These are phyloP conservation scores for Parasteatoda lunata DNA, from an alignment of 2,888 invertebrate species.

Conservation along the genomic window DNA sequence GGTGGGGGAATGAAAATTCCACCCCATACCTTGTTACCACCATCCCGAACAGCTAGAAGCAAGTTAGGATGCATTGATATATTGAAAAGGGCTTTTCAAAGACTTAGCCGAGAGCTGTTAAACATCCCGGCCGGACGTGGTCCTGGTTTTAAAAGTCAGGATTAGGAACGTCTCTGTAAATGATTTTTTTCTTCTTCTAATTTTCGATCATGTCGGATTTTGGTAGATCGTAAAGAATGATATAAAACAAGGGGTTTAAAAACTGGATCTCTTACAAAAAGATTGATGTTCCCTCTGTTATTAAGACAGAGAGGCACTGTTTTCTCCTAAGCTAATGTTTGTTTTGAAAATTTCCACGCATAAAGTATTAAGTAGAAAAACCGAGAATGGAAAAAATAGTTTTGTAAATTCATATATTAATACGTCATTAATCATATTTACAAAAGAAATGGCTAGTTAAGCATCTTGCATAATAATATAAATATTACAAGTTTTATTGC, in stretches of 20 bases:
- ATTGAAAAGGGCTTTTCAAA: slow-evolving; percentile 27
- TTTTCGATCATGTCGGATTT: neutral
- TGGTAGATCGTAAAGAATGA: neutral
- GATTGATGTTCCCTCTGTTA: too few relatives aligned
- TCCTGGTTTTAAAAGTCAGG: slow-evolving; percentile 33
- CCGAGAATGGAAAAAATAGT: too few relatives aligned
- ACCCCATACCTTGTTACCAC: slow-evolving; percentile 4
- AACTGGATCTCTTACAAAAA: too few relatives aligned
- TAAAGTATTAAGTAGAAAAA: too few relatives aligned
- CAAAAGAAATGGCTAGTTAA: too few relatives aligned
- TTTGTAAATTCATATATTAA: too few relatives aligned
- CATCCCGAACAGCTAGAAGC: slow-evolving; percentile 20
- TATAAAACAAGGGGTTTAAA: neutral
- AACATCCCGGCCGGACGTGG: slow-evolving; percentile 29
- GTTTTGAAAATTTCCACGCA: too few relatives aligned
- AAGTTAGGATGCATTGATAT: slow-evolving; percentile 53
- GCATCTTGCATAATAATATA: too few relatives aligned
- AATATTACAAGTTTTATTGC: too few relatives aligned
- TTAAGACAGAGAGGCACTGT: too few relatives aligned
- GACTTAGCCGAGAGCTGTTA: slow-evolving; percentile 38
- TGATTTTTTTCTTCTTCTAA: slow-evolving; percentile 7
- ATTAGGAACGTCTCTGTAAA: slow-evolving; percentile 22
- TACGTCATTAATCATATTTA: too few relatives aligned
- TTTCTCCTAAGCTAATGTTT: too few relatives aligned
- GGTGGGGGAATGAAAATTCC: slow-evolving; percentile 8